Base-by-base conservation (phyloP, 1,140 invertebrate genomes). In the Drosophila melanica region DNA sequence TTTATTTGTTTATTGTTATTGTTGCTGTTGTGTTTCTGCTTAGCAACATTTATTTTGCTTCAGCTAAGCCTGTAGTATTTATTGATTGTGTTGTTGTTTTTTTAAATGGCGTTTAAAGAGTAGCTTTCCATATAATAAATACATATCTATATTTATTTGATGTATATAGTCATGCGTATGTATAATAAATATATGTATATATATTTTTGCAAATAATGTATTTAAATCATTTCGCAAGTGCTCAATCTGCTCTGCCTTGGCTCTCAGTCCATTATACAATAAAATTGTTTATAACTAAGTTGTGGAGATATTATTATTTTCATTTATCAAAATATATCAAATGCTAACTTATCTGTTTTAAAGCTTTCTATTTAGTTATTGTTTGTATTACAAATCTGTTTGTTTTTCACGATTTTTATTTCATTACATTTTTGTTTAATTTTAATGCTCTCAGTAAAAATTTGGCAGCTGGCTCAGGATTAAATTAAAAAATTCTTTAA, bases 321-420 rank as follows among this genome's bases (percentile, higher is more conserved):
- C 51, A 39, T 67, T 75, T 87, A 86, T 86, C 82, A 86, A 86
- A 86, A 86, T 87, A 86, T 86, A 86, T 87, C 65, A 87, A 87
- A 73, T 82, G 79, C 75, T 86, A 86, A 82, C 84, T 86, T 86
- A 87, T 87, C 53, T 79, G 35, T 82, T 86, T 86, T 86, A 86
- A 86, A 86, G 82, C 82, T 86, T 86, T 86, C 72, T 86, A 87
- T 87, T 87, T 86, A 87, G 82, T 87, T 86, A 77, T 79, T 87
- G 84, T 78, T 65, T 75, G 71, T 69, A 69, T 79, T 87, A 87
- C 69, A 77, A 81, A 65, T 85, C 53, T 77, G 58, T 81, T 62
- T 63, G 23, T 45, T 64, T 42, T 37, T 44, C 44, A 30, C 18
- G 16, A 44, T n/a, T 65, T 47, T 45, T 18, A 23, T 47, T 73